Percentiles rank a stretch among this genome's conserved stretches.
phyloP scores from a whole-genome alignment of 2,888 invertebrate species.

The Clitarchus hookeri region DNA sequence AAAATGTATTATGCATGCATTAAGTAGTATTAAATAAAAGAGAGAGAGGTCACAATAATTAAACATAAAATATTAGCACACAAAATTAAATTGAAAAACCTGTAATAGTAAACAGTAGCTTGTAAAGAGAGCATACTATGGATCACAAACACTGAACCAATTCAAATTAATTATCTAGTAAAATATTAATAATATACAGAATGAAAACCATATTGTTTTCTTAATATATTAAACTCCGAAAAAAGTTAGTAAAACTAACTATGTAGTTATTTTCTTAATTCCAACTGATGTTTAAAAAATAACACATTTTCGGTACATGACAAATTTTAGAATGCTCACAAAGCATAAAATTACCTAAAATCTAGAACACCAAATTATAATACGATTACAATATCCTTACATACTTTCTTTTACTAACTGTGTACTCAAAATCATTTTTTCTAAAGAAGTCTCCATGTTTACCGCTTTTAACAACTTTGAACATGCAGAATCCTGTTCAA shows the following conservation, averaged over 20 bases:
- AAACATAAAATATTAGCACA: background rate
- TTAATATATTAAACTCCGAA: background rate
- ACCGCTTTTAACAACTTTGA: background rate
- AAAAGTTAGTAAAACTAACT: background rate
- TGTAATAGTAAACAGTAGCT: background rate
- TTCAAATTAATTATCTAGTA: background rate
- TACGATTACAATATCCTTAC: background rate
- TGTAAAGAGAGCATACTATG: background rate
- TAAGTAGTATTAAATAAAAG: background rate
- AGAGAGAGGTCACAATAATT: background rate
- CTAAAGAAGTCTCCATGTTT: background rate
- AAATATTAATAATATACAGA: background rate
- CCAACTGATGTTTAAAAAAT: background rate
- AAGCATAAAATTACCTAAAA: constrained; percentile 5
- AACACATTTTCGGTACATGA: background rate
- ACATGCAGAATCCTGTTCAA: constrained; percentile 16
- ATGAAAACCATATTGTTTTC: background rate
- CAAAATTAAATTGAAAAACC: background rate
- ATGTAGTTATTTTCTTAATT: background rate
- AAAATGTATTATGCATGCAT: too few species aligned
- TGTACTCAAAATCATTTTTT: constrained; percentile 22
- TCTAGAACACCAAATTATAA: constrained; percentile 2
- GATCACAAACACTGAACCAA: background rate
- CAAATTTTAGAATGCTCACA: background rate
- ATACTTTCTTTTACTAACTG: background rate